Evolutionary conservation across 2,888 invertebrate genomes (phyloP), one percentile per base, ranked within the genome.

Genomic region (Rambutsinella grinnellia): DNA sequence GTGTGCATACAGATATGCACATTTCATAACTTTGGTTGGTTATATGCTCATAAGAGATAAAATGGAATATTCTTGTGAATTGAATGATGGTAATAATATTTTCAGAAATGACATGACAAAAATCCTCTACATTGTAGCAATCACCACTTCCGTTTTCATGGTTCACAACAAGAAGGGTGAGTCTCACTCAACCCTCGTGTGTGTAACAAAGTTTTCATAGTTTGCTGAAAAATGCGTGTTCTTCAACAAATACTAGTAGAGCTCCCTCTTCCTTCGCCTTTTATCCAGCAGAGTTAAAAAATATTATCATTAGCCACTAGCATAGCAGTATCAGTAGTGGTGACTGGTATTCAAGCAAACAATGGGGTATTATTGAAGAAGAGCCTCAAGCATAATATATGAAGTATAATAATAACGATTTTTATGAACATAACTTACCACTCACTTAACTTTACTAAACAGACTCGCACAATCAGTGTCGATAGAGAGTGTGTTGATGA

Each of bases 131-230:
- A 74, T 67, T 69, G 58, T 74, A 61, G 60, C 76, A 76, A 78
- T 72, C 80, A 74, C 74, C 80, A 80, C 78, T 80, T 80, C 80
- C 80, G 78, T 76, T 78, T 68, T 72, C 51, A 62, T 76, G 58
- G 76, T 53, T 71, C 57, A 49, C 63, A 26, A 53, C 63, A 26
- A 63, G 51, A 75, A 75, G 79, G 77, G 77, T 78, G 78, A 80
- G 70, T 75, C 80, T 71, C 77, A 77, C 57, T 57, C 60, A 69
- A 70, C 51, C 68, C 69, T 57, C 57, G 56, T 24, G 28, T 49
- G n/a, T n/a, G n/a, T n/a, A n/a, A n/a, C n/a, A n/a, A n/a, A n/a
- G n/a, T n/a, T n/a, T n/a, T n/a, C 28, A 44, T 54, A 5, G 47
- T 44, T 68, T 47, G 46, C 49, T 67, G 27, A 49, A 68, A 54